Base-by-base conservation (phyloP, 2,797 vertebrate species). In the Limnodromus scolopaceus region DNA sequence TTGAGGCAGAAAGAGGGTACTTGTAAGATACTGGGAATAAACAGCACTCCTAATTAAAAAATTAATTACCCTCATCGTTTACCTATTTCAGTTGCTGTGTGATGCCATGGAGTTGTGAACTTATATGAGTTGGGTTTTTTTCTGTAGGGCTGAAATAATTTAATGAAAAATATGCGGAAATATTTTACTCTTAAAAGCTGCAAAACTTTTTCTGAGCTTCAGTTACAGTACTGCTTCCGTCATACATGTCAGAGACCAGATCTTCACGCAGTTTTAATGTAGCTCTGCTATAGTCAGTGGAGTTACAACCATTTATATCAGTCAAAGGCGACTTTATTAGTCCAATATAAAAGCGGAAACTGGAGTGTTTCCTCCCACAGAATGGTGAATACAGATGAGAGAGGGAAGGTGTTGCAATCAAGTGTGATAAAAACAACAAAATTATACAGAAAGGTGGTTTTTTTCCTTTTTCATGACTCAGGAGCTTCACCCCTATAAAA, bases 181-280 rank as follows among this genome's bases (percentile, higher is more conserved):
- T 22, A 17, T 72, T 82, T 72, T 48, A 48, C 22, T 48, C 46
- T 48, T 66, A 16, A 65, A 82, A 70, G 24, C 39, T 65, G 27
- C 27, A 72, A 19, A 57, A 78, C 23, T 43, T 61, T 10, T 53
- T 72, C 18, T 45, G 39, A 87, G 9, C 30, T 65, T 76, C 66
- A 46, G 22, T 57, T 84, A 28, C 22, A 65, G 22, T 51, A 78
- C 16, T 58, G 64, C 70, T 89, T 89, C 27, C 24, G 18, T 64
- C 9, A 6, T 19, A n/a, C 0, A 1, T 24, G 11, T 45, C 19
- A 60, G 23, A 64, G n/a, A 55, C 6, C 6, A 64, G 25, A 32
- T 77, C 15, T 43, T 83, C 38, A 51, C 3, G 13, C 25, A 55
- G 30, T 53, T 58, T 74, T 63, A 63, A 66, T 60, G 41, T 70